A percentile compares a stretch with the other conserved stretches of the same genome.
phyloP scores from a whole-genome alignment of 1,140 invertebrate genomes.

The Orchestia grillus region DNA sequence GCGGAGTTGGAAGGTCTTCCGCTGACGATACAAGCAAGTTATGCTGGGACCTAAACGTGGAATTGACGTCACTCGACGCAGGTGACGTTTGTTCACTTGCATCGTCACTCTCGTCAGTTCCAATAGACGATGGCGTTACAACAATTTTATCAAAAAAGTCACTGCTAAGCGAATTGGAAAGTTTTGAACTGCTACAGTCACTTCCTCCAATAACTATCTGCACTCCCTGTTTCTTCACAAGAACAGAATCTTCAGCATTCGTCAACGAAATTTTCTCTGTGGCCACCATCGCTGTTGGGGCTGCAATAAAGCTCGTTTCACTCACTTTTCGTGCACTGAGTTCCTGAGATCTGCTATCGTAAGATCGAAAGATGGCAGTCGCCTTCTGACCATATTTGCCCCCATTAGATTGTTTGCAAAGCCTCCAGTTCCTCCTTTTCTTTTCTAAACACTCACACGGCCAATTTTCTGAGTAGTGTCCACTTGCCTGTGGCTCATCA shows the following conservation, averaged over 20 bases:
- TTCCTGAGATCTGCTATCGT: background rate
- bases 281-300: background rate
- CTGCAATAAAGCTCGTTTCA: slow-evolving; percentile 5
- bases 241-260: background rate
- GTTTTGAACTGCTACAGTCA: background rate
- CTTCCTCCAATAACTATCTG: background rate
- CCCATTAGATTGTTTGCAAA: background rate
- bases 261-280: background rate
- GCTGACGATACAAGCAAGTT: background rate
- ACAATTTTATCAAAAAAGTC: slow-evolving; percentile 3
- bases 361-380: slow-evolving; percentile 17
- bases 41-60: background rate
- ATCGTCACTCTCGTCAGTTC: slow-evolving; percentile 11
- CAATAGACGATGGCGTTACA: background rate
- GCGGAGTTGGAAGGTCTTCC: background rate
- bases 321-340: background rate
- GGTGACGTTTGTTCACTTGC: background rate
- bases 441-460: background rate
- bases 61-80: background rate
- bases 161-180: background rate
- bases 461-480: background rate
- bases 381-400: slow-evolving; percentile 25
- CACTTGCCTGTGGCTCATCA: background rate
- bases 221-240: background rate
- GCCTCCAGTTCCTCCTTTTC: background rate